These are phyloP conservation scores for Rhorus exstirpatorius DNA, from an alignment of 2,888 invertebrate species.

Conservation along the genomic window DNA sequence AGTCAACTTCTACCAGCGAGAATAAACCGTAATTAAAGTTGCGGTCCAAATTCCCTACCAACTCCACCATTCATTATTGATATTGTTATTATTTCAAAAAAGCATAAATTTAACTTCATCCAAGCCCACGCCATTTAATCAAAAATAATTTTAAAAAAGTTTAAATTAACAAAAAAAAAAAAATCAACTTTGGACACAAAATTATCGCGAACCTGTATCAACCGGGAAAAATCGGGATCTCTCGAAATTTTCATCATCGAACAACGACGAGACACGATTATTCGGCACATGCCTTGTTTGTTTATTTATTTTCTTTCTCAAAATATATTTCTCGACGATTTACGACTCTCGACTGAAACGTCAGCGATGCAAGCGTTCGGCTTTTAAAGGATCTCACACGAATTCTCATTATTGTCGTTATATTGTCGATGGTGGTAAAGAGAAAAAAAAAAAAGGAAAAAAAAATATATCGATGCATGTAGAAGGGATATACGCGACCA, in stretches of 20 bases:
- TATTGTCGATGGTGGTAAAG: conserved; percentile 31
- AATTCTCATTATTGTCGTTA: conserved; percentile 70
- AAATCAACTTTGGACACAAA: neutral
- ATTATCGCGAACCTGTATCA: conserved; percentile 60
- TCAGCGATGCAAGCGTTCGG: conserved; percentile 57
- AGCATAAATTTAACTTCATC: no score
- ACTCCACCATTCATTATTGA: no score
- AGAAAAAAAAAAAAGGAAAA: neutral
- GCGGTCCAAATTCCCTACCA: no score
- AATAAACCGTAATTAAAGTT: no score
- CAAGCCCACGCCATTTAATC: neutral
- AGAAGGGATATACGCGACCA: conserved; percentile 47
- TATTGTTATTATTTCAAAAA: neutral
- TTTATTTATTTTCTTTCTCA: conserved; percentile 5
- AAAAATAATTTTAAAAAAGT: neutral
- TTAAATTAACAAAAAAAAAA: neutral
- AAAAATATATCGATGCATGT: neutral
- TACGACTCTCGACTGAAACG: conserved; percentile 71
- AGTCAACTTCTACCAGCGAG: no score
- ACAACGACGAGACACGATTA: conserved; percentile 12
- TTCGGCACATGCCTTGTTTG: conserved; percentile 45
- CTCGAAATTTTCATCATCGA: conserved; percentile 19
- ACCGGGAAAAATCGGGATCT: conserved; percentile 17
- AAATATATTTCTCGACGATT: conserved; percentile 54
- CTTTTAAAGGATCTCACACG: conserved; percentile 77